Evolutionary conservation across 2,888 invertebrate species (phyloP).

Genomic region (Brassicogethes aeneus): DNA sequence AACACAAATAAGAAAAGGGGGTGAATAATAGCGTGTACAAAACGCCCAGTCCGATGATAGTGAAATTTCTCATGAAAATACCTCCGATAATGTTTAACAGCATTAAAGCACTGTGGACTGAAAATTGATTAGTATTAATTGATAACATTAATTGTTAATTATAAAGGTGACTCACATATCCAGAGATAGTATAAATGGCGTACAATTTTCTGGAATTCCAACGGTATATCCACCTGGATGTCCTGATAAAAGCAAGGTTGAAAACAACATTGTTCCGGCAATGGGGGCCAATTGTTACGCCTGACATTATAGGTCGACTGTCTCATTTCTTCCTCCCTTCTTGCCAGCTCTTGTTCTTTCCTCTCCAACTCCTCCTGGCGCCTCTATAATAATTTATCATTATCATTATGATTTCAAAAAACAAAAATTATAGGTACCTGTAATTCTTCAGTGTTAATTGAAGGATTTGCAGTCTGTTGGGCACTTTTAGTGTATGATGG

Average conservation of each 20-base stretch:
- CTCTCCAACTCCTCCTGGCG: constrained; percentile 85
- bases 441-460: constrained; percentile 62
- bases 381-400: constrained; percentile 44
- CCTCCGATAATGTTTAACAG: constrained; percentile 80
- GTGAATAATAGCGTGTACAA: constrained; percentile 86
- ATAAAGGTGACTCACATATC: constrained; percentile 75
- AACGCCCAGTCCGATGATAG: constrained; percentile 79
- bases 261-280: constrained; percentile 86
- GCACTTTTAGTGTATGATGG: constrained; percentile 57
- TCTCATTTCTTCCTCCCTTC: constrained; percentile 79
- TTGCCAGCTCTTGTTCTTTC: constrained; percentile 81
- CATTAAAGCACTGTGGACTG: constrained; percentile 85
- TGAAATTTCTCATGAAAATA: constrained; percentile 63
- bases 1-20: constrained; percentile 96
- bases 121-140: constrained; percentile 33
- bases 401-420: constrained; percentile 2
- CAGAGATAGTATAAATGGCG: constrained; percentile 91
- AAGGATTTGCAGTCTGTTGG: constrained; percentile 46
- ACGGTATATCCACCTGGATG: constrained; percentile 95
- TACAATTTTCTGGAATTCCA: constrained; percentile 95
- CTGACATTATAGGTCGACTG: constrained; percentile 54
- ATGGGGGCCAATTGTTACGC: constrained; percentile 96
- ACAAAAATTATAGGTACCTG: constrained; percentile 47
- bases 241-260: constrained; percentile 99
- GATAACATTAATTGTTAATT: not conserved